Percentiles rank a stretch among this genome's conserved stretches.
Evolutionary conservation across 2,797 vertebrate genomes (phyloP).

Genomic region (Galagoides demidoff): DNA sequence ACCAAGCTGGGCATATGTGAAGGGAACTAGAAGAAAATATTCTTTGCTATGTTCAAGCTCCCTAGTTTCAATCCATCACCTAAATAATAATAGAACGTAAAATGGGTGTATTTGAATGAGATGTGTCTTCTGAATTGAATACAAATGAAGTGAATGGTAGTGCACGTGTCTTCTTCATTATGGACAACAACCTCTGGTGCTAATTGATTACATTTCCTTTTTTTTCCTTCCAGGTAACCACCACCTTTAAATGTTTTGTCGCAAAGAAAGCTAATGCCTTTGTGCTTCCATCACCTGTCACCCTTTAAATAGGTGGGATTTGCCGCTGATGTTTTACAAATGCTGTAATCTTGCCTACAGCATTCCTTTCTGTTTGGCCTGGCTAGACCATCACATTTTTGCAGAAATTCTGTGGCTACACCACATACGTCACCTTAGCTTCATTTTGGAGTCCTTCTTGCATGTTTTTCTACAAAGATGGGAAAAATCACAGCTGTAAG

Average conservation of each 20-base stretch:
- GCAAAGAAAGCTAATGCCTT: background rate
- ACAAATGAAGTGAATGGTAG: conserved; percentile 38
- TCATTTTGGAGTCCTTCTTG: background rate
- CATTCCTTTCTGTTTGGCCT: conserved; percentile 1
- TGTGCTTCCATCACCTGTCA: conserved; percentile 52
- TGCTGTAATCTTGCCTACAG: conserved; percentile 26
- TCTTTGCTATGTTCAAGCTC: conserved; percentile 69
- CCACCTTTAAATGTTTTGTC: conserved; percentile 48
- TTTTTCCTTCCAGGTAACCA: conserved; percentile 71
- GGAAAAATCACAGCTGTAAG: conserved; percentile 15
- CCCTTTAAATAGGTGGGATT: background rate
- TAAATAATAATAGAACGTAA: conserved; percentile 47
- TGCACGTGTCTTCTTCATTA: conserved; percentile 44
- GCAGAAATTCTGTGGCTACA: conserved; percentile 26
- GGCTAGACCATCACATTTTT: background rate
- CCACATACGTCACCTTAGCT: background rate
- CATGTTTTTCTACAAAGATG: conserved; percentile 33
- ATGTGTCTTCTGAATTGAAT: conserved; percentile 36
- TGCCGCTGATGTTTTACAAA: conserved; percentile 53
- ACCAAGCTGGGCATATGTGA: conserved; percentile 41
- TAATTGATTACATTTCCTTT: conserved; percentile 80
- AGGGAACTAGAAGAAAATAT: conserved; percentile 55
- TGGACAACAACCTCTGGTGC: conserved; percentile 37
- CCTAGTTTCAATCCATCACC: conserved; percentile 67
- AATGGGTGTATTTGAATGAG: conserved; percentile 60